Base-by-base conservation (phyloP, 2,113 vertebrate genomes). In the Muntiacus reevesi region DNA sequence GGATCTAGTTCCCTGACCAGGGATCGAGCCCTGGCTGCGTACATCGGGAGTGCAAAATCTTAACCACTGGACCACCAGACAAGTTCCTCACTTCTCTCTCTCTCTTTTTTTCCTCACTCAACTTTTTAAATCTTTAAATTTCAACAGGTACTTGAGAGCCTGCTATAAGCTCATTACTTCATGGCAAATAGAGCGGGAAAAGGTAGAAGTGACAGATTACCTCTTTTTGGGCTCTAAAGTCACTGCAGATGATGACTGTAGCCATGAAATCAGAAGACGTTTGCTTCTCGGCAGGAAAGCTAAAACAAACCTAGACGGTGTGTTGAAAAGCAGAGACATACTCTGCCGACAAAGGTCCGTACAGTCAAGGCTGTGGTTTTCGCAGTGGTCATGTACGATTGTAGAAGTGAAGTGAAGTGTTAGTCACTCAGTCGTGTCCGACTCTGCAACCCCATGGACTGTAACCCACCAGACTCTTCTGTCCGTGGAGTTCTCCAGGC, bases 61-160 rank as follows among this genome's bases (percentile, higher is more conserved):
- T 76, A 76, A 76, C 36, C 71, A 43, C 36, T 76, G 71, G 40
- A 7, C 40, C 71, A 76, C 23, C 12, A 7, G 36, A 76, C 36
- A 76, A 43, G 36, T 43, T 25, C 71, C 3, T 43, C 36, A 76
- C 27, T 91, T 94, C 28, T 79, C 2, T 71, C n/a, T 43, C 19
- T 43, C 11, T 25, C 1, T 78, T 40, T 74, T 78, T 74, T 43
- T 1, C 2, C 71, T 76, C 10, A n/a, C 33, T 94, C 90, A 23
- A 79, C 19, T 79, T 81, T 95, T 59, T 60, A 97, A 89, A 62
- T 92, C 27, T 88, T 94, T 59, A 86, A 89, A 67, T 87, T 59
- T 87, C 4, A 59, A 11, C 13, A 81, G 27, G 25, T 83, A 94
- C 64, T 83, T 40, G 40, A 25, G 52, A 74, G 25, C 19, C 27